Evolutionary conservation across 2,888 invertebrate species (phyloP).

Genomic region (Eueremaeus valkanovi): DNA sequence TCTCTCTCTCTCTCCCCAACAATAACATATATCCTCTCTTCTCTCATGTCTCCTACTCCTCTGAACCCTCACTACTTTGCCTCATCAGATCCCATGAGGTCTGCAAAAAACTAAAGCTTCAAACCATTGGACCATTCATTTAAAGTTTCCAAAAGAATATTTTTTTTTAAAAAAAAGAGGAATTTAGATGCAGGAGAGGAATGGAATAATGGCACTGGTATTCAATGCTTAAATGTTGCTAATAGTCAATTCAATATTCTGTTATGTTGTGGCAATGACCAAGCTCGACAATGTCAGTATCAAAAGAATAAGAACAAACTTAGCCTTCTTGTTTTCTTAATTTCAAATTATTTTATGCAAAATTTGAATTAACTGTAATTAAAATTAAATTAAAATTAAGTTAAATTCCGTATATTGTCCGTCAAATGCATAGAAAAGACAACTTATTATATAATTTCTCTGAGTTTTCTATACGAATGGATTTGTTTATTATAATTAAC

Average conservation of each 20-base stretch:
- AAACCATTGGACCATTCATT: conserved; percentile 21
- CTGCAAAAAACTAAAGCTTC: conserved; percentile 31
- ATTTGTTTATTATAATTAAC: no score
- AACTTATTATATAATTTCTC: no score
- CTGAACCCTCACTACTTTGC: conserved; percentile 7
- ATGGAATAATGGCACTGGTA: not conserved
- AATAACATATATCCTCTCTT: not conserved
- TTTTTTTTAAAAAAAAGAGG: conserved; percentile 4
- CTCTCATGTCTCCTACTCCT: not conserved
- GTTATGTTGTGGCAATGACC: not conserved
- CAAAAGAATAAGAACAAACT: no score
- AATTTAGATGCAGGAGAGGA: conserved; percentile 11
- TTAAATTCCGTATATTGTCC: no score
- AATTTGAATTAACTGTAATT: no score
- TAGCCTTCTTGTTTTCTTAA: no score
- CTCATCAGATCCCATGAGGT: conserved; percentile 27
- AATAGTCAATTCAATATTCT: not conserved
- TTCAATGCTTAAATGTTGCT: not conserved
- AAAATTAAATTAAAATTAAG: no score
- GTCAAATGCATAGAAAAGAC: no score
- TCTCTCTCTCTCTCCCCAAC: conserved; percentile 15
- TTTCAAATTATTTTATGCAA: no score
- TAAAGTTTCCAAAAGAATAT: conserved; percentile 31
- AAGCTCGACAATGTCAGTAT: no score
- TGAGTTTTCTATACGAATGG: no score